Conservation (phyloP, 2,113 vertebrate genomes). For the Ailuropoda melanoleuca region DNA sequence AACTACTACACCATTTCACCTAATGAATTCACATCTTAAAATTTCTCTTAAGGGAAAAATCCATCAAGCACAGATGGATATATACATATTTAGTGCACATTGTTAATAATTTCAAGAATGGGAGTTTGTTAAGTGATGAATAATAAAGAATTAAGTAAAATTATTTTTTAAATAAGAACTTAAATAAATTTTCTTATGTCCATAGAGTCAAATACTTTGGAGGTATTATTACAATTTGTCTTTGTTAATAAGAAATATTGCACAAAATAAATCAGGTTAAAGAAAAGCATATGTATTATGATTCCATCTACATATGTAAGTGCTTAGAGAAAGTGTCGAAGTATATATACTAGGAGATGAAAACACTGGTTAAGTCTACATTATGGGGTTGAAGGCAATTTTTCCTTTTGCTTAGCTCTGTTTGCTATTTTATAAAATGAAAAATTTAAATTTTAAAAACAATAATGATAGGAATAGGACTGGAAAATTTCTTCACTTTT, state of each 20-base stretch:
- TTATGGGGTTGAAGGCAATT: neutral
- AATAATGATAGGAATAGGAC: neutral
- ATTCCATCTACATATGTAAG: neutral
- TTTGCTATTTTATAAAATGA: neutral
- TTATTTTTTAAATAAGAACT: no score
- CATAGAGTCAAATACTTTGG: neutral
- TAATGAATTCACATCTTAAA: neutral
- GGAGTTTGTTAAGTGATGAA: neutral
- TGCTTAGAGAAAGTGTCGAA: neutral
- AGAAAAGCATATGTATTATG: neutral
- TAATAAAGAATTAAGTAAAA: neutral
- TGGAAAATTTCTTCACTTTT: neutral
- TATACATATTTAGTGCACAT: neutral
- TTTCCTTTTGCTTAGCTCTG: neutral
- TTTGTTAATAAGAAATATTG: neutral
- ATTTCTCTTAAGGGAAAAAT: neutral
- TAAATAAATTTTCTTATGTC: neutral
- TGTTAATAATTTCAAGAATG: neutral
- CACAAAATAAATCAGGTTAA: neutral
- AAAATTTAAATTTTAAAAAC: neutral
- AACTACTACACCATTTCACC: neutral
- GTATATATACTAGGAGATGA: neutral
- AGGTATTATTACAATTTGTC: neutral
- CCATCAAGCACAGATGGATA: neutral
- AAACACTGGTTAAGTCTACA: neutral